Evolutionary conservation across 1,140 invertebrate species (phyloP).

Genomic region (Charaxes varanes): DNA sequence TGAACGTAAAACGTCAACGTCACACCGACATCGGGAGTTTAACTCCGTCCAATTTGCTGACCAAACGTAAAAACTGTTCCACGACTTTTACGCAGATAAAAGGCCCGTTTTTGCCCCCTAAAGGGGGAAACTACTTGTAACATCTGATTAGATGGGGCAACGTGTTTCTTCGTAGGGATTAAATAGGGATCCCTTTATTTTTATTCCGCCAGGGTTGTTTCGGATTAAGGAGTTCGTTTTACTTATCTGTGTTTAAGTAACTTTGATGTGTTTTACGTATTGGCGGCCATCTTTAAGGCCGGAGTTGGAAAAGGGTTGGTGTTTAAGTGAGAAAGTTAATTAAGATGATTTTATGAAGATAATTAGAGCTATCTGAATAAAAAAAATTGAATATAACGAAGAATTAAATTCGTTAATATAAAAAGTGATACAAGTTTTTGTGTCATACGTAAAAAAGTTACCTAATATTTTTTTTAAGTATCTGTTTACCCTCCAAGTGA

Average conservation of each 20-base stretch:
- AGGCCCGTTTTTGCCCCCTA: constrained; percentile 2
- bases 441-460: too few relatives aligned
- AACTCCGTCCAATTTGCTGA: constrained; percentile 3
- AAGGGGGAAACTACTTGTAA: constrained; percentile 8
- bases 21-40: too few relatives aligned
- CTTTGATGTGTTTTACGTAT: background rate
- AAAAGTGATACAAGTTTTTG: too few relatives aligned
- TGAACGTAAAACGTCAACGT: too few relatives aligned
- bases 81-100: constrained; percentile 6
- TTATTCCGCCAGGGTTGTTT: constrained; percentile 2
- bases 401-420: too few relatives aligned
- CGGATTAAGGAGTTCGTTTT: constrained; percentile 1
- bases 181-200: constrained; percentile 2
- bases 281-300: background rate
- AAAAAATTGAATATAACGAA: too few relatives aligned
- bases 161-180: constrained; percentile 3
- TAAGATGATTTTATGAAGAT: too few relatives aligned
- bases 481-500: too few relatives aligned
- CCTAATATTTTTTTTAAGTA: too few relatives aligned
- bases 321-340: background rate
- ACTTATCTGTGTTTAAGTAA: background rate
- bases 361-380: too few relatives aligned
- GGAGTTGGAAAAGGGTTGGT: background rate
- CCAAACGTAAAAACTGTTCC: constrained; percentile 5
- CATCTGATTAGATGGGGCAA: constrained; percentile 4